These are phyloP conservation scores for Rhamnusium bicolor DNA, from an alignment of 2,888 invertebrate genomes.

Conservation along the genomic window DNA sequence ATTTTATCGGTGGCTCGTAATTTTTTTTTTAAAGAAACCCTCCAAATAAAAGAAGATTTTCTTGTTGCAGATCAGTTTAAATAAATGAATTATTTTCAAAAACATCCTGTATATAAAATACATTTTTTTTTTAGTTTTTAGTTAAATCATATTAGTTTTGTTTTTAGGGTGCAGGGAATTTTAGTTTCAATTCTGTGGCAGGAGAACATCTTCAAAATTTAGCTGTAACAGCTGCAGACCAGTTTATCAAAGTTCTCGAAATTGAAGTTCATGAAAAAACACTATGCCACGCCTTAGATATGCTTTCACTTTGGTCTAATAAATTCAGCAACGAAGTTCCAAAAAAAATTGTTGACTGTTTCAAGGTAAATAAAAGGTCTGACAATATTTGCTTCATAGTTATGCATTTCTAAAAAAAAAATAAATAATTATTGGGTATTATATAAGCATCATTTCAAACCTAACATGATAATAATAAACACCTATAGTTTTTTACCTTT, in stretches of 20 bases:
- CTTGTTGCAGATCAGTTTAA: too few relatives aligned
- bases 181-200: constrained; percentile 80
- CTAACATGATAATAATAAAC: too few relatives aligned
- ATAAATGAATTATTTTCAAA: too few relatives aligned
- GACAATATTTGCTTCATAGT: too few relatives aligned
- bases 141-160: neutral
- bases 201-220: constrained; percentile 75
- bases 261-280: constrained; percentile 95
- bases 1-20: too few relatives aligned
- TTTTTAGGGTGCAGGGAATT: constrained; percentile 79
- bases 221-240: constrained; percentile 77
- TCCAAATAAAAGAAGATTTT: too few relatives aligned
- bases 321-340: constrained; percentile 80
- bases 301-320: constrained; percentile 85
- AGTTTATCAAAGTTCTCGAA: constrained; percentile 85
- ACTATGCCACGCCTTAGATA: constrained; percentile 84
- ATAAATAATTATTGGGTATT: too few relatives aligned
- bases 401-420: too few relatives aligned
- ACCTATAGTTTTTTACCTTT: too few relatives aligned
- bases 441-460: too few relatives aligned
- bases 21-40: neutral
- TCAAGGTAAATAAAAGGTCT: constrained; percentile 72
- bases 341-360: constrained; percentile 77
- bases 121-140: constrained; percentile 13
- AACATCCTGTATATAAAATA: too few relatives aligned